Percentiles rank a stretch among this genome's conserved stretches.
phyloP scores from a whole-genome alignment of 2,888 invertebrate genomes.

The Drosophila kanekoi region DNA sequence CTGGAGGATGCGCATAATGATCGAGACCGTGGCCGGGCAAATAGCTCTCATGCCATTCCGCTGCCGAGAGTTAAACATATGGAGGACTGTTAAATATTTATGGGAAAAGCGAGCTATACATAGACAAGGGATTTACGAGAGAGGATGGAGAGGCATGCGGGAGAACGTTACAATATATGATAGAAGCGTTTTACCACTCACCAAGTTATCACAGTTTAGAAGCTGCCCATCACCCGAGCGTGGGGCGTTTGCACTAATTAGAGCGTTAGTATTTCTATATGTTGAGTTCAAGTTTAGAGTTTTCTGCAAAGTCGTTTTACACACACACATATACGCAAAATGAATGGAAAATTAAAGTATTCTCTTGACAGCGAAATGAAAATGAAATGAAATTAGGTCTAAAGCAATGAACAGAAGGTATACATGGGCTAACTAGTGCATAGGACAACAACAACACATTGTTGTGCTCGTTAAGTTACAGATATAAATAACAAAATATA shows the following conservation, averaged over 20 bases:
- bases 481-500: not conserved
- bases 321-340: constrained; percentile 41
- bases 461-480: constrained; percentile 7
- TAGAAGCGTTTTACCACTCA: constrained; percentile 79
- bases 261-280: constrained; percentile 81
- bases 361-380: constrained; percentile 7
- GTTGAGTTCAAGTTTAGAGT: constrained; percentile 79
- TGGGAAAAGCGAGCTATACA: constrained; percentile 5
- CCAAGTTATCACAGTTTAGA: constrained; percentile 85
- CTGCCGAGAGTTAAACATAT: constrained; percentile 72
- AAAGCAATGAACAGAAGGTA: not conserved
- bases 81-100: constrained; percentile 2
- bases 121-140: not conserved
- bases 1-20: constrained; percentile 86
- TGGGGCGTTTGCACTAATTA: constrained; percentile 82
- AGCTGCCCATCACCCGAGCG: constrained; percentile 84
- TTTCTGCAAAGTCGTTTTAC: constrained; percentile 82
- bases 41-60: constrained; percentile 87
- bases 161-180: constrained; percentile 32
- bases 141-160: constrained; percentile 2
- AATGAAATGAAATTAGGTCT: constrained; percentile 9
- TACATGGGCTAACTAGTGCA: not conserved
- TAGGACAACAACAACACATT: not conserved
- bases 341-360: constrained; percentile 15
- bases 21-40: constrained; percentile 87